Percentiles rank a stretch among this genome's conserved stretches.
Conservation (phyloP, 1,140 invertebrate genomes). For the Panagrolaimus sp. region DNA sequence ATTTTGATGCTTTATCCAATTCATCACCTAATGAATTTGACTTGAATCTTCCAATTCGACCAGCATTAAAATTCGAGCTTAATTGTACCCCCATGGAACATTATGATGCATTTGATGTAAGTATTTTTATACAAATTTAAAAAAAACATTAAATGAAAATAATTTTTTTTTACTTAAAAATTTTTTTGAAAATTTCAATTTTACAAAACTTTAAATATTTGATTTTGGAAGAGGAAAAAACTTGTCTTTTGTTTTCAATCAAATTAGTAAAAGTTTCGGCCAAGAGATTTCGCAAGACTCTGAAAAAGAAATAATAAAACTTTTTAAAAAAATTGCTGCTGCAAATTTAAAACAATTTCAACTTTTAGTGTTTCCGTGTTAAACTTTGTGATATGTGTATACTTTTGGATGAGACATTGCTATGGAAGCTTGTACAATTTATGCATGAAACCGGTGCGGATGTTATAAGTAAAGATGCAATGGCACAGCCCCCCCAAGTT, state of each 20-base stretch:
- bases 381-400: conserved; percentile 75
- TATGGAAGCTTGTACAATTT: conserved; percentile 76
- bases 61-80: conserved; percentile 52
- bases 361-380: conserved; percentile 72
- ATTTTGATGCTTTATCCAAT: neutral
- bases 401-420: conserved; percentile 76
- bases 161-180: no score
- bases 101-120: conserved; percentile 54
- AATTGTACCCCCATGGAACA: conserved; percentile 47
- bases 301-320: no score
- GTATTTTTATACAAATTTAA: no score
- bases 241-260: no score
- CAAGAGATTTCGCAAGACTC: no score
- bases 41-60: conserved; percentile 15
- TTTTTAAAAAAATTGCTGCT: no score
- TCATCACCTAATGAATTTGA: neutral
- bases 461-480: conserved; percentile 32
- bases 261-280: no score
- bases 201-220: no score
- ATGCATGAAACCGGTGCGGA: conserved; percentile 58
- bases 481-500: conserved; percentile 48
- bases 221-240: no score
- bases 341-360: no score
- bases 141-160: no score
- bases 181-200: no score